A percentile compares a stretch with the other conserved stretches of the same genome.
These are phyloP conservation scores for Plagodis dolabraria DNA, from an alignment of 2,888 invertebrate species.

Conservation along the genomic window DNA sequence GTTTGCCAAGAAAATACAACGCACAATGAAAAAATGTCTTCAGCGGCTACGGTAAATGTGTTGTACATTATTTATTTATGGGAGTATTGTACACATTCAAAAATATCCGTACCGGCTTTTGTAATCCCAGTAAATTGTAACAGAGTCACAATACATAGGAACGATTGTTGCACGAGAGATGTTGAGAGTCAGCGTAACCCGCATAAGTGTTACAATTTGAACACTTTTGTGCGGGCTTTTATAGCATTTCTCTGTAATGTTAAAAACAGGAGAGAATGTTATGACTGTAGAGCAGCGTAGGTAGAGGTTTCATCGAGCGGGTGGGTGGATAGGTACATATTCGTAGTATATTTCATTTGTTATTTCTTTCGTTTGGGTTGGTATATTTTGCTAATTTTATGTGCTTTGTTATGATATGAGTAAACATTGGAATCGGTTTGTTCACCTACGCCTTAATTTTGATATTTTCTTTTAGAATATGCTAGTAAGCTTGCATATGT, in stretches of 20 bases:
- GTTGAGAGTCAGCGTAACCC: constrained; percentile 33
- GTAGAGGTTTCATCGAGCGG: neutral
- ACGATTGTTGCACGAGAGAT: constrained; percentile 37
- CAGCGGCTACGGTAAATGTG: constrained; percentile 54
- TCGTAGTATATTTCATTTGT: too few species aligned
- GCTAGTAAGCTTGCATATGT: too few species aligned
- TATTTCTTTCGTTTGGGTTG: too few species aligned
- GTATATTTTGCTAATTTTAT: too few species aligned
- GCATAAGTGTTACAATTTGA: constrained; percentile 50
- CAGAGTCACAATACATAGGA: constrained; percentile 31
- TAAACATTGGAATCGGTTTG: too few species aligned
- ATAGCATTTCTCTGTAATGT: constrained; percentile 34
- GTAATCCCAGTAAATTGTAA: constrained; percentile 37
- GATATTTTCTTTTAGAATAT: too few species aligned
- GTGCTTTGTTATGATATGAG: too few species aligned
- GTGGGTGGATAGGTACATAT: neutral
- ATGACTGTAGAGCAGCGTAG: neutral
- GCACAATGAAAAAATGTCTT: constrained; percentile 62
- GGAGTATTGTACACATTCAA: constrained; percentile 44
- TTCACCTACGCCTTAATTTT: too few species aligned
- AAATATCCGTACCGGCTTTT: constrained; percentile 29
- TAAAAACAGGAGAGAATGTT: constrained; percentile 8
- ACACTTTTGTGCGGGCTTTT: constrained; percentile 52
- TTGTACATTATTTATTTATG: constrained; percentile 55
- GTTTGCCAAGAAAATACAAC: constrained; percentile 64